Evolutionary conservation across 1,140 invertebrate species (phyloP).

Genomic region (Orussus abietinus): DNA sequence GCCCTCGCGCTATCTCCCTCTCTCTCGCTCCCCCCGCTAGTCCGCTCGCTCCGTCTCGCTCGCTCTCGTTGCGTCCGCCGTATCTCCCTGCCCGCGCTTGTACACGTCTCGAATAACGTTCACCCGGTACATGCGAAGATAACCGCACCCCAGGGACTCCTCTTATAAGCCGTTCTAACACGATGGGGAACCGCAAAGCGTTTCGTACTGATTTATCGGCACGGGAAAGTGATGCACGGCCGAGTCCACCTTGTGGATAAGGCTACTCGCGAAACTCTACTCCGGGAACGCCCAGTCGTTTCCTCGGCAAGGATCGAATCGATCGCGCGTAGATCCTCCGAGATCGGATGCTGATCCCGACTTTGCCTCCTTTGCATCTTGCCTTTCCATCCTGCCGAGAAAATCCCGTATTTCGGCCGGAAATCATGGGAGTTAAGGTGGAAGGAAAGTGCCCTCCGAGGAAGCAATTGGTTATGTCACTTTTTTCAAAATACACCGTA

Average conservation of each 20-base stretch:
- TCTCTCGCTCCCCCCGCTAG: constrained; percentile 19
- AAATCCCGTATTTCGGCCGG: too few relatives aligned
- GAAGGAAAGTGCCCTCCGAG: too few relatives aligned
- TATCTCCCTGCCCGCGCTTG: not conserved
- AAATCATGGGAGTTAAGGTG: too few relatives aligned
- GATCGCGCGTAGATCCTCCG: too few relatives aligned
- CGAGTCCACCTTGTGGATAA: constrained; percentile 43
- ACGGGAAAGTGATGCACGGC: constrained; percentile 44
- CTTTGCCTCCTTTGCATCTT: too few relatives aligned
- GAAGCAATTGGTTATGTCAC: too few relatives aligned
- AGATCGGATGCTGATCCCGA: too few relatives aligned
- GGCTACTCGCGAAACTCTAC: too few relatives aligned
- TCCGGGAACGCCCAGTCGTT: too few relatives aligned
- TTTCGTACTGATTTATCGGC: constrained; percentile 51
- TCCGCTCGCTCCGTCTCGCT: constrained; percentile 4
- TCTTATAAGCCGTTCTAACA: constrained; percentile 48
- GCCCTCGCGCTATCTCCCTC: constrained; percentile 18
- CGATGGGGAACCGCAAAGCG: constrained; percentile 50
- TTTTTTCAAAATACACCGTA: too few relatives aligned
- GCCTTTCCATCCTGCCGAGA: too few relatives aligned
- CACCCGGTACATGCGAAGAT: constrained; percentile 49
- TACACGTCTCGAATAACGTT: constrained; percentile 43
- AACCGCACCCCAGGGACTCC: constrained; percentile 47
- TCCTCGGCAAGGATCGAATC: too few relatives aligned
- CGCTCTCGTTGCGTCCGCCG: constrained; percentile 18